These are phyloP conservation scores for Prochilodus magdalenae DNA, from an alignment of 2,113 vertebrate species.

Conservation along the genomic window DNA sequence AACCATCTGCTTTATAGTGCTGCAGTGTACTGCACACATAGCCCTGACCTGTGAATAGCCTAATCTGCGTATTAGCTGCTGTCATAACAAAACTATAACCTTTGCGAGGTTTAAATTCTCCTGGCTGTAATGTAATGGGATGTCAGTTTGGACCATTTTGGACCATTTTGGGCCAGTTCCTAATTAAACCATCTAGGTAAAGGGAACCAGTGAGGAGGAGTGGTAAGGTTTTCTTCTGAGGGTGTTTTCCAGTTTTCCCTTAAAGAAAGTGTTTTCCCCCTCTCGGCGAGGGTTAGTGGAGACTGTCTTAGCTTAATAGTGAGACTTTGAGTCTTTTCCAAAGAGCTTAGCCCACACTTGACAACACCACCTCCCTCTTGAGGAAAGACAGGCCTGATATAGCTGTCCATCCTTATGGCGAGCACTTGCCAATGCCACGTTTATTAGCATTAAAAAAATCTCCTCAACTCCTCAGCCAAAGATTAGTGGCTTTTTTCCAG, in stretches of 20 bases:
- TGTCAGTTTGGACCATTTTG: too few relatives aligned
- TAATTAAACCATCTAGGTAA: too few relatives aligned
- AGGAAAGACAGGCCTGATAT: slow-evolving; percentile 61
- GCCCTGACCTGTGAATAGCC: too few relatives aligned
- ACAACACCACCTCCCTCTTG: slow-evolving; percentile 61
- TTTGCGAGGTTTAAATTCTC: too few relatives aligned
- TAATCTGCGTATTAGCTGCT: too few relatives aligned
- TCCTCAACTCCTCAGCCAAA: slow-evolving; percentile 68
- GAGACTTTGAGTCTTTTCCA: slow-evolving; percentile 51
- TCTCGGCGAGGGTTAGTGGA: slow-evolving; percentile 31
- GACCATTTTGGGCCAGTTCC: too few relatives aligned
- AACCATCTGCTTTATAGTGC: too few relatives aligned
- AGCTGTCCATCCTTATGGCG: slow-evolving; percentile 59
- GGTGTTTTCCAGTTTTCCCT: slow-evolving; percentile 3
- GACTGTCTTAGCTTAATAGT: slow-evolving; percentile 45
- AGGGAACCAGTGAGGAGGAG: too few relatives aligned
- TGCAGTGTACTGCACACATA: too few relatives aligned
- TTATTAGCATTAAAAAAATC: slow-evolving; percentile 66
- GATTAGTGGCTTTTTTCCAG: slow-evolving; percentile 74
- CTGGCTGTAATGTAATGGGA: too few relatives aligned
- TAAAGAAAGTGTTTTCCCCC: slow-evolving; percentile 4
- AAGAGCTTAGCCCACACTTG: slow-evolving; percentile 57
- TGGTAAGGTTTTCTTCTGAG: not conserved
- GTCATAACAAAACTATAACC: too few relatives aligned
- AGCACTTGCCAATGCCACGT: slow-evolving; percentile 54